phyloP scores from a whole-genome alignment of 2,888 invertebrate genomes.

The Drosophila meridiana region DNA sequence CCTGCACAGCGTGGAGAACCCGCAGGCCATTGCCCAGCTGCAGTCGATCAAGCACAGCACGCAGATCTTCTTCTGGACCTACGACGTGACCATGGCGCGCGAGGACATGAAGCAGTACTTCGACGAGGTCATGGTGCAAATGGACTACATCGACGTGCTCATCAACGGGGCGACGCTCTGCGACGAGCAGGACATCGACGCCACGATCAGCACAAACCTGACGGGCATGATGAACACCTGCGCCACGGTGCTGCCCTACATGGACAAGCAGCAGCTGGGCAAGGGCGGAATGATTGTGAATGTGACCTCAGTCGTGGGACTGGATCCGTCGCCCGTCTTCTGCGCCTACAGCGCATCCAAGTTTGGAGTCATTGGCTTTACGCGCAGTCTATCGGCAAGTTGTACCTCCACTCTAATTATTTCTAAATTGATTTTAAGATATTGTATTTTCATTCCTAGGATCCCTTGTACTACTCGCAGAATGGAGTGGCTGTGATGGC shows the following conservation, averaged over 20 bases:
- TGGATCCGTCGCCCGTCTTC: constrained; percentile 72
- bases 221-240: constrained; percentile 78
- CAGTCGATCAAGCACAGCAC: constrained; percentile 62
- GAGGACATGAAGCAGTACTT: constrained; percentile 77
- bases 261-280: constrained; percentile 84
- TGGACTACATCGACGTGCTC: constrained; percentile 78
- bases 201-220: constrained; percentile 71
- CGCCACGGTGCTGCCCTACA: constrained; percentile 82
- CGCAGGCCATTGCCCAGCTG: constrained; percentile 63
- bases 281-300: constrained; percentile 84
- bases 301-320: constrained; percentile 82
- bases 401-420: fast-evolving
- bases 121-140: constrained; percentile 75
- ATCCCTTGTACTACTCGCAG: constrained; percentile 72
- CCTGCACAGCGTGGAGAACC: constrained; percentile 67
- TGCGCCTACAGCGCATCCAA: constrained; percentile 84
- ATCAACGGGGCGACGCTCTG: constrained; percentile 75
- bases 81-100: constrained; percentile 73
- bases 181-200: constrained; percentile 70
- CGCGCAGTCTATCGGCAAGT: constrained; percentile 79
- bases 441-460: constrained; percentile 39
- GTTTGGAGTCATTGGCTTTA: constrained; percentile 84
- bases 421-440: background rate
- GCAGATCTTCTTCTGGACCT: constrained; percentile 75
- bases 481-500: constrained; percentile 80